Evolutionary conservation across 2,888 invertebrate species (phyloP), one percentile per base, ranked within the genome.

Genomic region (Dyspetes luteomarginatus): DNA sequence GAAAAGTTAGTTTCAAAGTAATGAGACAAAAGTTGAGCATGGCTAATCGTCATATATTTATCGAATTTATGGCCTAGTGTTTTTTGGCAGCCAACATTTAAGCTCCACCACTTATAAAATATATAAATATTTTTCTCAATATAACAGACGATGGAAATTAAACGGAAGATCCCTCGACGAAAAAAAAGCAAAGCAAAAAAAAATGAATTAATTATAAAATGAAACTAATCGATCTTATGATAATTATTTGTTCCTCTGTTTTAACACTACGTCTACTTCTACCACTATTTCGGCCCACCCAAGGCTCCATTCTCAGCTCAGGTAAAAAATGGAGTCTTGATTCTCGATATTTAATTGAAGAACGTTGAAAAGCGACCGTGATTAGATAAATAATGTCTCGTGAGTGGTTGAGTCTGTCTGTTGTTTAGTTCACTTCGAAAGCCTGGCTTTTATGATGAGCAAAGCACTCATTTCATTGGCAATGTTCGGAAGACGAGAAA

Each of bases 291-390:
- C 94, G 94, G 94, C 95, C 89, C 94, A 94, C 94, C 94, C 94
- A 95, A 95, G 95, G 95, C 95, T 95, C 96, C 94, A 96, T 96
- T 95, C 94, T 96, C 86, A 91, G 88, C 94, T 96, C 96, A 96
- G 96, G 96, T 96, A 96, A 96, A 95, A 94, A 95, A 94, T 93
- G 94, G 94, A 94, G 94, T 93, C 94, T 94, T 94, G 93, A 90
- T 73, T 62, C 86, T 89, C 78, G 86, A 88, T 89, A 87, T 88
- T 88, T 88, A 85, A 87, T 88, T 87, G 85, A 43, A 88, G 82
- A 86, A 88, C 86, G 84, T 87, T 83, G 82, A 80, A 60, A 68
- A 86, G 86, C 87, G 84, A 85, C 86, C 85, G 87, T 88, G 82
- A 89, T 87, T 78, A 78, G 90, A 88, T 88, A 86, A 82, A 88